phyloP scores from a whole-genome alignment of 2,888 invertebrate species.

The Belgica antarctica region DNA sequence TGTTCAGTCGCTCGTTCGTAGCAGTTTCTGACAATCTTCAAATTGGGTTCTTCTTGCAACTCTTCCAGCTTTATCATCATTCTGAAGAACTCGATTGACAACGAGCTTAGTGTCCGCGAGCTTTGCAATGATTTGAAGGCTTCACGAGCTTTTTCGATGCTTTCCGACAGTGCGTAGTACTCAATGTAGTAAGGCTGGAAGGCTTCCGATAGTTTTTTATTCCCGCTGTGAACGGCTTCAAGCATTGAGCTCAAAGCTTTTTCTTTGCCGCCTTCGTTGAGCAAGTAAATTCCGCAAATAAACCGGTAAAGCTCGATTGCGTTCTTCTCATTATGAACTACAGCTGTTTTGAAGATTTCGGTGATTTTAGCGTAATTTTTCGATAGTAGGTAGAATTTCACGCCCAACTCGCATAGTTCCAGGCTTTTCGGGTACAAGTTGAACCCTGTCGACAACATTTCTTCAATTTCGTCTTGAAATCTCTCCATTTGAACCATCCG shows the following conservation, averaged over 20 bases:
- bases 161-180: background rate
- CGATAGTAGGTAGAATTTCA: background rate
- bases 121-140: background rate
- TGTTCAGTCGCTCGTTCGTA: slow-evolving; percentile 20
- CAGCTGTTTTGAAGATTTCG: background rate
- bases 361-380: background rate
- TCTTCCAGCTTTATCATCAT: slow-evolving; percentile 28
- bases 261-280: background rate
- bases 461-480: background rate
- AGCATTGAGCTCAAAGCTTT: background rate
- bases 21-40: background rate
- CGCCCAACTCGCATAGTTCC: slow-evolving; percentile 4
- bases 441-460: slow-evolving; percentile 18
- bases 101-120: background rate
- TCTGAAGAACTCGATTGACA: slow-evolving; percentile 17
- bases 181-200: slow-evolving; percentile 30
- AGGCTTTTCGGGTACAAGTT: background rate
- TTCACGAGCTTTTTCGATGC: slow-evolving; percentile 27
- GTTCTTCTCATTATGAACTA: background rate
- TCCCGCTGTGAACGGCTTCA: slow-evolving; percentile 8
- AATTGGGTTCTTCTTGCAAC: background rate
- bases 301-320: slow-evolving; percentile 18
- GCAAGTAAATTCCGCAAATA: slow-evolving; percentile 1
- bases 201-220: background rate
- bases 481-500: background rate